Evolutionary conservation across 1,140 invertebrate genomes (phyloP), one percentile per base, ranked within the genome.

Genomic region (Halyomorpha halys): DNA sequence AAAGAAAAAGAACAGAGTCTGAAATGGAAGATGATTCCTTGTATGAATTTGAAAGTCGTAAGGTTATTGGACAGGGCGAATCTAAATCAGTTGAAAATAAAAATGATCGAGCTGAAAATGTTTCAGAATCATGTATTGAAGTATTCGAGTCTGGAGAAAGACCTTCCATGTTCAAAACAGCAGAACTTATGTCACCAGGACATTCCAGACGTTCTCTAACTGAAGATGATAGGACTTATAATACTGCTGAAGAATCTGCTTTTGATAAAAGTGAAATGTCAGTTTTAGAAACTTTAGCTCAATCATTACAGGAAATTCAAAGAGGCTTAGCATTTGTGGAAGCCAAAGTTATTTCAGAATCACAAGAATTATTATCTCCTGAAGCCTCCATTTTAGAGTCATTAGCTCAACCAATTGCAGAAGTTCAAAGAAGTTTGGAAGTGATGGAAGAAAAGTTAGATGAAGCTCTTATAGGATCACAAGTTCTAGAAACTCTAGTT

Each of bases 371-470:
- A 23, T 67, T 68, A 64, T 65, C 61, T 13, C 53, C 53, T 23
- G 68, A 67, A 51, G 30, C 69, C 0, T 65, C 64, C 0, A 72
- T 76, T 30, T 44, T 77, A 16, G 76, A 79, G 64, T 74, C 75
- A 3, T 65, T 79, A 45, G 72, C 74, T n/a, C 78, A 81, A 54
- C 83, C 85, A 1, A 70, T 86, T 16, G 79, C 77, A 66, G 81
- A 84, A 72, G 80, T 87, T 30, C 79, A 84, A 67, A 79, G 76
- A 44, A 79, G 82, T 63, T 71, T 80, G 34, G 76, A 80, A 64
- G 77, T 74, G 13, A 69, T 79, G n/a, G 72, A 75, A 65, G 69
- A 73, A 65, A 66, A 73, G 61, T 69, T 71, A 45, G 63, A 71
- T 65, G 65, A 66, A 53, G 67, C 68, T 39, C 73, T 9, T 44